phyloP scores from a whole-genome alignment of 2,113 vertebrate genomes.

The human (Homo sapiens) region DNA sequence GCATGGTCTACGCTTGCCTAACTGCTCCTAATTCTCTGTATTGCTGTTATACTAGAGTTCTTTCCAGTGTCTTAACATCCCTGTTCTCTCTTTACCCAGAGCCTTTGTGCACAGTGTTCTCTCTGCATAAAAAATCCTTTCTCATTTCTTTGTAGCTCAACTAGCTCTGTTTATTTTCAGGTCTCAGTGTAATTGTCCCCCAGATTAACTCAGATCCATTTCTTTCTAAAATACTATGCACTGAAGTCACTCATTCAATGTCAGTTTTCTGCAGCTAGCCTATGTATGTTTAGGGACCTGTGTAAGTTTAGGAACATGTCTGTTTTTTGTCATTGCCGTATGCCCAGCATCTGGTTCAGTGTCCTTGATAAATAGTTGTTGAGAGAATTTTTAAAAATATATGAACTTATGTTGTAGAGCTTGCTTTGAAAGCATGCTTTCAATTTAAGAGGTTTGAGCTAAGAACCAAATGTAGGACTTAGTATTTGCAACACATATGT shows the following conservation, averaged over 20 bases:
- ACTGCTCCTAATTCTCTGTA: background rate
- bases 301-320: background rate
- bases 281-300: background rate
- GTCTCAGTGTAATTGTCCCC: background rate
- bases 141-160: background rate
- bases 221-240: background rate
- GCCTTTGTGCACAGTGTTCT: background rate
- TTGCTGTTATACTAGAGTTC: background rate
- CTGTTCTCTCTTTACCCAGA: background rate
- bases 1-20: background rate
- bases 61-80: background rate
- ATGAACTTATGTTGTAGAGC: background rate
- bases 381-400: background rate
- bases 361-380: constrained; percentile 25
- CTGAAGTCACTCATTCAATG: background rate
- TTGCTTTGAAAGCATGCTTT: background rate
- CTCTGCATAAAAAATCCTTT: background rate
- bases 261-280: background rate
- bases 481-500: background rate
- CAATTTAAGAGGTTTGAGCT: constrained; percentile 10
- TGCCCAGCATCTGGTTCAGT: constrained; percentile 1
- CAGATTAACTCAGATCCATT: background rate
- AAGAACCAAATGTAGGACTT: background rate
- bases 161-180: background rate
- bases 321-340: background rate